Evolutionary conservation across 2,888 invertebrate species (phyloP), one percentile per base, ranked within the genome.

Genomic region (Girardia tigrina): DNA sequence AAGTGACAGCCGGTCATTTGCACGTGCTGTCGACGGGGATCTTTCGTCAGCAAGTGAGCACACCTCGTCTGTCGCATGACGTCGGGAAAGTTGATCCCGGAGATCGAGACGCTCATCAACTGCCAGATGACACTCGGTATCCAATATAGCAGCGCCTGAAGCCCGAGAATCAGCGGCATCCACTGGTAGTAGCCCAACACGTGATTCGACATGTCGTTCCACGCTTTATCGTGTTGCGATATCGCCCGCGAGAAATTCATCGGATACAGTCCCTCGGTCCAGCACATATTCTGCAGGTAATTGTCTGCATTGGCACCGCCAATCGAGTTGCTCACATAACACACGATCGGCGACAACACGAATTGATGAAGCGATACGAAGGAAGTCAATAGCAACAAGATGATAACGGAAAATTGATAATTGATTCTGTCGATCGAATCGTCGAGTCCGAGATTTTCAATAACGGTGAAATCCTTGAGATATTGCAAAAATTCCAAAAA

Each of bases 261-360:
- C 4, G 56, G 56, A 23, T 8, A 56, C 23, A 56, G 23, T 56
- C 56, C 56, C 23, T 56, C 56, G 4, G 56, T 56, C 56, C 56
- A 56, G 56, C 56, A 56, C 56, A 56, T 56, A n/a, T 56, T 56
- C 56, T 56, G 56, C 56, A 56, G 23, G 23, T 56, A 56, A n/a
- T n/a, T n/a, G 23, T 56, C n/a, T 6, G 56, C 56, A 56, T 56
- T 56, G 4, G n/a, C 4, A 12, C 56, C 56, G n/a, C 56, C 56
- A 56, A 56, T 56, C 23, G n/a, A 23, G 23, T 56, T 4, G n/a
- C 23, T 56, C n/a, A 56, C n/a, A 16, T 20, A 56, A n/a, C 56
- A 56, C 4, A 23, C n/a, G 23, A 56, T 56, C 4, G 56, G 56
- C 6, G 56, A 56, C 23, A 56, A 56, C 4, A 56, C n/a, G 23